Percentiles rank a stretch among this genome's conserved stretches.
These are phyloP conservation scores for Dipodomys stephensi DNA, from an alignment of 2,113 vertebrate species.

Conservation along the genomic window DNA sequence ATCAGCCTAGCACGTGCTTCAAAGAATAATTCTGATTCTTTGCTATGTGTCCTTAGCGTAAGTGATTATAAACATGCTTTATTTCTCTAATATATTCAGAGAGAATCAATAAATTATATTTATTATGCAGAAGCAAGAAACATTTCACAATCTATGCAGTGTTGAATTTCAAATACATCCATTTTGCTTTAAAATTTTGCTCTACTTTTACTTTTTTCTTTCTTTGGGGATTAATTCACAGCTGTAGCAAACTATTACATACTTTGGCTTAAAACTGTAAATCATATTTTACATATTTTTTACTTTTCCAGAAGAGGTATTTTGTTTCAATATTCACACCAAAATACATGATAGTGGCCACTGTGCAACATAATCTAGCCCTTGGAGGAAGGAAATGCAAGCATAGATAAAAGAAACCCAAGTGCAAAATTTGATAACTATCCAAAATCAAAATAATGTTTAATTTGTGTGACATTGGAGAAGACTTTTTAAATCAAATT, in stretches of 20 bases:
- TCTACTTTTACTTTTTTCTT: slow-evolving; percentile 50
- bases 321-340: slow-evolving; percentile 49
- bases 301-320: neutral
- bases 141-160: slow-evolving; percentile 46
- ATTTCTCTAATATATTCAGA: slow-evolving; percentile 73
- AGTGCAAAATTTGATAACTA: neutral
- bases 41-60: slow-evolving; percentile 65
- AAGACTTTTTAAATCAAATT: neutral
- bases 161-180: slow-evolving; percentile 64
- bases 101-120: slow-evolving; percentile 72
- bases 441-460: neutral
- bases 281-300: slow-evolving; percentile 34
- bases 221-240: slow-evolving; percentile 25
- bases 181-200: slow-evolving; percentile 59
- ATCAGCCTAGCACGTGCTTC: slow-evolving; percentile 23
- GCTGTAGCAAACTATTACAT: neutral
- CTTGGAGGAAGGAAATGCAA: neutral
- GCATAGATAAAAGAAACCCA: neutral
- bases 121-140: slow-evolving; percentile 68
- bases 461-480: neutral
- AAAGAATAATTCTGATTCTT: slow-evolving; percentile 53
- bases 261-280: slow-evolving; percentile 56
- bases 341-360: neutral
- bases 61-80: slow-evolving; percentile 62
- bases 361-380: neutral